Percentiles rank a stretch among this genome's conserved stretches.
These are phyloP conservation scores for Raja brachyura DNA, from an alignment of 2,113 vertebrate genomes.

Conservation along the genomic window DNA sequence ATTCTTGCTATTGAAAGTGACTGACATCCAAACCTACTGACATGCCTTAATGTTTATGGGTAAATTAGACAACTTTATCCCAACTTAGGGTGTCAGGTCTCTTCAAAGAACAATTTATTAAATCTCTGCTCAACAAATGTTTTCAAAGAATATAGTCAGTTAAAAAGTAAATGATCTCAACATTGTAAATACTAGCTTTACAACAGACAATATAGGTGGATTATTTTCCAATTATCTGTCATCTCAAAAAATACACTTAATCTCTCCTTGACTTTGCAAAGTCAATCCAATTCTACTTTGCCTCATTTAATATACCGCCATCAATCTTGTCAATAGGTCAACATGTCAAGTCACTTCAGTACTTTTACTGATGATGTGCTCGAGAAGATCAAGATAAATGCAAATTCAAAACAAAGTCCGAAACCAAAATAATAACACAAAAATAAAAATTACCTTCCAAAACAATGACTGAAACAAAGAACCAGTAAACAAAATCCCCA, in stretches of 20 bases:
- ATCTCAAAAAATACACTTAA: background rate
- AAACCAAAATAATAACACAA: background rate
- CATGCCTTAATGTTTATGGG: too few species aligned
- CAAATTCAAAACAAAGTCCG: too few species aligned
- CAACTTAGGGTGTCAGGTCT: too few species aligned
- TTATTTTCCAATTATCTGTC: background rate
- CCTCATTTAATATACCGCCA: background rate
- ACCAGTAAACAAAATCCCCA: constrained; percentile 41
- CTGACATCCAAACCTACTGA: too few species aligned
- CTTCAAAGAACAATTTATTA: too few species aligned
- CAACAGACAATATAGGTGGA: background rate
- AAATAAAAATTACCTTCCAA: background rate
- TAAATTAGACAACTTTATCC: too few species aligned
- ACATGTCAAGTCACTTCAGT: background rate
- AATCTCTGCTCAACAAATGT: too few species aligned
- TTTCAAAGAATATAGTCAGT: too few species aligned
- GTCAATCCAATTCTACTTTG: background rate
- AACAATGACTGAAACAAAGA: constrained; percentile 44
- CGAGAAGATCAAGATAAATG: background rate
- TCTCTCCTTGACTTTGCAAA: background rate
- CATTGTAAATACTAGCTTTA: background rate
- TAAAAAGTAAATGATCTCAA: background rate
- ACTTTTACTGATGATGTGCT: background rate
- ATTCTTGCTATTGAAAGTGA: too few species aligned
- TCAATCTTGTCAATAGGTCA: background rate